phyloP scores from a whole-genome alignment of 2,888 invertebrate species.

The Netelia virgata region DNA sequence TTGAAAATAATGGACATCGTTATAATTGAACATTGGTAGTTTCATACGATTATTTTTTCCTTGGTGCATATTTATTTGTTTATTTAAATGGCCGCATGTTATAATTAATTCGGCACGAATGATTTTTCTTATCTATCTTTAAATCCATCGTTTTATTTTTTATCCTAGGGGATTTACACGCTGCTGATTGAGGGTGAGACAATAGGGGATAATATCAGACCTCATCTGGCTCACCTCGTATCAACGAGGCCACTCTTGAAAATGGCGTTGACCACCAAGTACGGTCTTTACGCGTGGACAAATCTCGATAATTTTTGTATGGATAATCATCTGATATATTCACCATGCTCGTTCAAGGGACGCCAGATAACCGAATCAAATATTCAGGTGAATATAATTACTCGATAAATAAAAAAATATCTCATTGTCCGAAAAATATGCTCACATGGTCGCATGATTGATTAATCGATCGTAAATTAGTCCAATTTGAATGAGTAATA shows the following conservation, averaged over 20 bases:
- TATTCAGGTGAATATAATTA: constrained; percentile 87
- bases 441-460: no score
- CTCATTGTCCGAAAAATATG: no score
- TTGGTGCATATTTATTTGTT: background rate
- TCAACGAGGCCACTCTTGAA: constrained; percentile 87
- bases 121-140: background rate
- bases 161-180: constrained; percentile 80
- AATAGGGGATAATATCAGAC: constrained; percentile 76
- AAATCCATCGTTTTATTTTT: background rate
- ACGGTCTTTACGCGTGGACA: constrained; percentile 93
- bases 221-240: constrained; percentile 77
- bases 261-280: constrained; percentile 89
- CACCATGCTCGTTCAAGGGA: constrained; percentile 89
- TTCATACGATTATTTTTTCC: background rate
- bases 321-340: constrained; percentile 90
- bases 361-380: constrained; percentile 90
- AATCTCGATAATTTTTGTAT: constrained; percentile 87
- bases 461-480: background rate
- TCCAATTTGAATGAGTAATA: no score
- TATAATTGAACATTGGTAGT: background rate
- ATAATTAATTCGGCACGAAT: background rate
- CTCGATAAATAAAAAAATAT: background rate
- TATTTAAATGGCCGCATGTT: background rate
- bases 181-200: constrained; percentile 80
- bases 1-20: background rate